Evolutionary conservation across 2,797 vertebrate genomes (phyloP).

Genomic region (Acrossocheilus fasciatus): DNA sequence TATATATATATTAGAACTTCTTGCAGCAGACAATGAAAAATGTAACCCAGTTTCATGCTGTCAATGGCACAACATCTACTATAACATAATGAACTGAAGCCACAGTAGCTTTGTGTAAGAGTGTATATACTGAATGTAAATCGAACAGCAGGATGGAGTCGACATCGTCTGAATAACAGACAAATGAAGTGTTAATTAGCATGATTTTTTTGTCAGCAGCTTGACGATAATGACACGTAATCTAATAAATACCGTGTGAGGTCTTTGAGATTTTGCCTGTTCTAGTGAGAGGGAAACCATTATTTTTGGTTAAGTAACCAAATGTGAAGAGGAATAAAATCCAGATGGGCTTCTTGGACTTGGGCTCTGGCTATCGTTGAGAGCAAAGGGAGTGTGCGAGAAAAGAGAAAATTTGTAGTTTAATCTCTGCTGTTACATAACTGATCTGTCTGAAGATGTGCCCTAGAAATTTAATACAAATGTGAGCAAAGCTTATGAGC

Average conservation of each 20-base stretch:
- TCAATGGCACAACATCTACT: not conserved
- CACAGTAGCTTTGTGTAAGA: not conserved
- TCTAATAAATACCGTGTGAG: slow-evolving; percentile 45
- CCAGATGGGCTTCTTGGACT: slow-evolving; percentile 73
- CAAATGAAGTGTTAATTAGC: slow-evolving; percentile 59
- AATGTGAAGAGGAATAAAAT: slow-evolving; percentile 67
- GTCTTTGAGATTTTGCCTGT: slow-evolving; percentile 46
- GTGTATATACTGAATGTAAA: not conserved
- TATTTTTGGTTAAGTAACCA: slow-evolving; percentile 68
- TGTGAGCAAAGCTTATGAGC: not conserved
- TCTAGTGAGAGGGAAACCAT: slow-evolving; percentile 62
- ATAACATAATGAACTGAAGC: not conserved
- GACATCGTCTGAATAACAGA: not conserved
- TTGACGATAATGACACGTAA: slow-evolving; percentile 35
- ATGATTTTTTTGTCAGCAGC: slow-evolving; percentile 5
- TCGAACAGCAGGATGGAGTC: slow-evolving; percentile 6
- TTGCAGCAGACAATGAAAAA: not conserved
- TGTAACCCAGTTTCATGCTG: not conserved
- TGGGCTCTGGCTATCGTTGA: slow-evolving; percentile 42
- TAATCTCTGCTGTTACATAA: slow-evolving; percentile 45
- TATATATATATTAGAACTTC: not conserved
- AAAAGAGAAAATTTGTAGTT: slow-evolving; percentile 12
- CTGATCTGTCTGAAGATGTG: slow-evolving; percentile 31
- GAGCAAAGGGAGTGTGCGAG: slow-evolving; percentile 16
- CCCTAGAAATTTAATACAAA: slow-evolving; percentile 1